Evolutionary conservation across 2,113 vertebrate species (phyloP), one percentile per base, ranked within the genome.

Genomic region (Myodes glareolus): DNA sequence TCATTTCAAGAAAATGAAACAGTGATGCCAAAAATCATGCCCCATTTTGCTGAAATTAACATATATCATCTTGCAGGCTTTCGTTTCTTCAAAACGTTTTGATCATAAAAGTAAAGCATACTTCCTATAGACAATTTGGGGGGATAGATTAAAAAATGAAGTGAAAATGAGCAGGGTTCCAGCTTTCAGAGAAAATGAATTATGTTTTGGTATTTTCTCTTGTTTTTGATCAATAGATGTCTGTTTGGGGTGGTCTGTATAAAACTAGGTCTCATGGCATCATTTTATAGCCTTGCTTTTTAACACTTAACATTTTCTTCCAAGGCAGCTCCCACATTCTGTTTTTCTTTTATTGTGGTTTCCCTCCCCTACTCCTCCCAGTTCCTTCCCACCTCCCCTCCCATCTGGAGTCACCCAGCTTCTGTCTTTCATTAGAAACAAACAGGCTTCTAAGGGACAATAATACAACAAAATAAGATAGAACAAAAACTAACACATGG

Each of bases 41-140:
- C 77, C 23, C 25, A 78, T 84, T 94, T 96, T 75, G 96, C 72
- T 75, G 75, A 96, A 92, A 75, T 87, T 42, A 96, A 94, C 16
- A 89, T 81, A 86, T 81, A 75, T 9, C n/a, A 68, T 25, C 19
- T 33, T 58, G 50, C 65, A 72, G 33, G 42, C n/a, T 89, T 91
- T 76, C 42, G 61, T 78, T 76, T 58, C 2, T n/a, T 88, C 50
- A 91, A 65, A 95, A 42, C 21, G 61, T 70, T 91, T 92, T 68
- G 94, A 92, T 65, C 36, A 86, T 87, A 92, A 92, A 90, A 84
- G 10, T n/a, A 76, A 93, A 92, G 75, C 5, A 61, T 65, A 58
- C 68, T 78, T 92, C 68, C 52, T 55, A 67, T 36, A 77, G 31
- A 67, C 61, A 86, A 45, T 70, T 65, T 82, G 33, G 36, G 58